Percentiles rank a stretch among this genome's conserved stretches.
phyloP scores from a whole-genome alignment of 2,797 vertebrate genomes.

The Centroberyx gerrardi region DNA sequence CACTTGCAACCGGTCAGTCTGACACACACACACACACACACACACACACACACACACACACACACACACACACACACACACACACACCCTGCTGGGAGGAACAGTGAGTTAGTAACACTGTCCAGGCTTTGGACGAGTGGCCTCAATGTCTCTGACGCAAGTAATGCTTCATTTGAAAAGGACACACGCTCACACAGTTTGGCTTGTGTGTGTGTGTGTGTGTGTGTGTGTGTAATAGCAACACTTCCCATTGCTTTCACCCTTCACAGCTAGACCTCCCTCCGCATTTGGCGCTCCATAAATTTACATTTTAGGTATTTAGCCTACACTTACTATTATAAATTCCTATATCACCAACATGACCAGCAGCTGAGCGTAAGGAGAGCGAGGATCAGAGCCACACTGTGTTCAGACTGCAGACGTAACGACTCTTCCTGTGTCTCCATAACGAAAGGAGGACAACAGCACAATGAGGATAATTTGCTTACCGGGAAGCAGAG shows the following conservation, averaged over 20 bases:
- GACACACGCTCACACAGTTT: not conserved
- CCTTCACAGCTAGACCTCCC: not conserved
- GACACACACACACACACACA: not conserved
- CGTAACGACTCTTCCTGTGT: no score
- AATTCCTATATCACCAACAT: no score
- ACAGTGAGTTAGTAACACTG: constrained; percentile 18
- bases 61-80: not conserved
- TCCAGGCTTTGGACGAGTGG: not conserved
- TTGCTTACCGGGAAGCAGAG: not conserved
- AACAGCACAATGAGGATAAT: not conserved
- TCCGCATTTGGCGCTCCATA: not conserved
- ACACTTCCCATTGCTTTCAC: not conserved
- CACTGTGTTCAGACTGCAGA: not conserved
- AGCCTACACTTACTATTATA: not conserved
- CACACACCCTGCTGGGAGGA: constrained; percentile 1
- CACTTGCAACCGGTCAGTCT: not conserved
- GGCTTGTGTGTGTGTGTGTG: no score
- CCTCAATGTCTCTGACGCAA: constrained; percentile 38
- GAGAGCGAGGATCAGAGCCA: no score
- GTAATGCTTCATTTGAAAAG: constrained; percentile 1
- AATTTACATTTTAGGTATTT: not conserved
- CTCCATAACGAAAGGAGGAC: no score
- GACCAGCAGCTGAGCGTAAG: no score
- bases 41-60: not conserved
- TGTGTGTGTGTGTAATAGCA: constrained; percentile 1